A percentile compares a stretch with the other conserved stretches of the same genome.
Conservation (phyloP, 37 sponge, comb jelly and placozoan species). For the Cladorhizidae sp. region DNA sequence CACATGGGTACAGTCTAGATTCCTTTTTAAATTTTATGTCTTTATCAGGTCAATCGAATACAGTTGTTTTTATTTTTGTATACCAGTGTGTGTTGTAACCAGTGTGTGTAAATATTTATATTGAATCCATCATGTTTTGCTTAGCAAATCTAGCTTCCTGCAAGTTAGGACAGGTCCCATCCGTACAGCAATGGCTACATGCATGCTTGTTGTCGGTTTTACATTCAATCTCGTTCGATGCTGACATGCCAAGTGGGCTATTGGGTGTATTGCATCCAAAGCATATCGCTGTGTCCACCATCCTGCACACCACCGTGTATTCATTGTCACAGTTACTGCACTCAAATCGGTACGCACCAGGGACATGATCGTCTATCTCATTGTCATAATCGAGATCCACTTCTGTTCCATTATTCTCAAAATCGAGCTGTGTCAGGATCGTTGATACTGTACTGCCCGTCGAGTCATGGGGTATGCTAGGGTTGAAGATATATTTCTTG, state of each 20-base stretch:
- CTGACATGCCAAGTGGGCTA: neutral
- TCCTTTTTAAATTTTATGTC: no score
- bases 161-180: neutral
- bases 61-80: no score
- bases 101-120: no score
- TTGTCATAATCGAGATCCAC: slow-evolving; percentile 4
- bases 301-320: neutral
- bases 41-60: no score
- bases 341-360: neutral
- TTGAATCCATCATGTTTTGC: no score
- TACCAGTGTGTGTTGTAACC: no score
- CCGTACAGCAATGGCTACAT: neutral
- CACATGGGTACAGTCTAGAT: no score
- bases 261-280: neutral
- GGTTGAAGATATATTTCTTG: slow-evolving; percentile 2
- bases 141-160: neutral
- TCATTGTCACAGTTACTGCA: neutral
- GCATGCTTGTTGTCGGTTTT: neutral
- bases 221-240: neutral
- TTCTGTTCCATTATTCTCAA: neutral
- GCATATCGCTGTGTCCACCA: slow-evolving; percentile 2
- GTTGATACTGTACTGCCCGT: slow-evolving; percentile 5
- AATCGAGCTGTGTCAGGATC: neutral
- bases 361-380: neutral
- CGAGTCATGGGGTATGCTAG: neutral